Base-by-base conservation (phyloP, 2,888 invertebrate species). In the Chloroclysta siterata region DNA sequence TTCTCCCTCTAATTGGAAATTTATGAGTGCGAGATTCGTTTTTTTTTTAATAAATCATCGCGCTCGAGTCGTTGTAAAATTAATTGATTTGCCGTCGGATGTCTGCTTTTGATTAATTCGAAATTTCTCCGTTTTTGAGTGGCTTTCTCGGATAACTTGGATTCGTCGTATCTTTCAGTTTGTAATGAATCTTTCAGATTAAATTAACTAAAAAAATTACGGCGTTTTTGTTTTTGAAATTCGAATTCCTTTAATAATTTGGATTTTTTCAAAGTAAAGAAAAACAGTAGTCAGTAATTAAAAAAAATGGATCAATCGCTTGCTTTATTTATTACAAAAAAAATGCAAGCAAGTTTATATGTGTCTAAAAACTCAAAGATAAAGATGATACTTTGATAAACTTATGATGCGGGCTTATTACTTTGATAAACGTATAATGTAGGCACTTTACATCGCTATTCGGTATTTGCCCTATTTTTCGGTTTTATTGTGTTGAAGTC, bases 1-100 rank as follows among this genome's bases (percentile, higher is more conserved):
- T 69, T 69, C 46, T 46, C 65, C 59, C 57, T 56, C 58, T 70
- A 56, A 70, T 69, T 70, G 64, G 63, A 65, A 66, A 70, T 67
- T 68, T 66, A 70, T 60, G 66, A 56, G 63, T 60, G 39, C 55
- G 60, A 59, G 29, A 41, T 58, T 56, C 41, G 14, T 57, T 36
- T 61, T 33, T 36, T 55, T 48, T 56, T 28, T 22, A 39, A 46
- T 60, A 60, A 57, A 51, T 60, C 57, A 57, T 42, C 14, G 14
- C 61, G 50, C 44, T 50, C 55, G 53, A 53, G 52, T 53, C 29
- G 7, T 42, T 53, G 47, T 47, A 46, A 56, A 51, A 56, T 52
- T 50, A 63, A 61, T 59, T 64, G 64, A 60, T 60, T 29, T 47
- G 3, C 36, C 53, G 47, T 56, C 60, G 41, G 64, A 59, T 53